Evolutionary conservation across 2,888 invertebrate genomes (phyloP).

Genomic region (Phasia obesa): DNA sequence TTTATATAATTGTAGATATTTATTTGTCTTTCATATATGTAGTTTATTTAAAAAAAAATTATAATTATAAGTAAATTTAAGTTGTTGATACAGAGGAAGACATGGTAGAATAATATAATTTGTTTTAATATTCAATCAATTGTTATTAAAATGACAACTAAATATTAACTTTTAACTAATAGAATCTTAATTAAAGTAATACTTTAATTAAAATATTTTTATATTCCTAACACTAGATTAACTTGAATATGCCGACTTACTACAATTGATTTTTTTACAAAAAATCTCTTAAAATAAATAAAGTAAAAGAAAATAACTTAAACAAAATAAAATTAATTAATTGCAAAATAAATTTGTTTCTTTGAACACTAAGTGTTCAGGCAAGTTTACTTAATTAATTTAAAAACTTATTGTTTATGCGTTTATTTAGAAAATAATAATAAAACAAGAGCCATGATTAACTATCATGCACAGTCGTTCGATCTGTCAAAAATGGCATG

Average conservation of each 20-base stretch:
- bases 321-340: conserved; percentile 14
- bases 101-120: conserved; percentile 48
- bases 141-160: conserved; percentile 26
- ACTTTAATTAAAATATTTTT: conserved; percentile 55
- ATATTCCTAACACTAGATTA: conserved; percentile 32
- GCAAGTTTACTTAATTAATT: conserved; percentile 61
- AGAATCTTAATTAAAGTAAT: conserved; percentile 55
- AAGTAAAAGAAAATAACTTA: conserved; percentile 21
- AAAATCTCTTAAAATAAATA: conserved; percentile 9
- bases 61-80: conserved; percentile 28
- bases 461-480: too few relatives aligned
- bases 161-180: conserved; percentile 43
- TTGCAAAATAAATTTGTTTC: conserved; percentile 47
- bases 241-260: not conserved
- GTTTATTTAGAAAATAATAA: not conserved
- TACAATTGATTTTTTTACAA: conserved; percentile 21
- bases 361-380: conserved; percentile 67
- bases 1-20: conserved; percentile 36
- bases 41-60: conserved; percentile 58
- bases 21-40: conserved; percentile 51
- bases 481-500: too few relatives aligned
- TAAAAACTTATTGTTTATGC: conserved; percentile 4
- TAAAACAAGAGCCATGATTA: too few relatives aligned
- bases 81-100: conserved; percentile 68
- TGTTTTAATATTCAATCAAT: not conserved